phyloP scores from a whole-genome alignment of 2,113 vertebrate species.

The Felis chaus region DNA sequence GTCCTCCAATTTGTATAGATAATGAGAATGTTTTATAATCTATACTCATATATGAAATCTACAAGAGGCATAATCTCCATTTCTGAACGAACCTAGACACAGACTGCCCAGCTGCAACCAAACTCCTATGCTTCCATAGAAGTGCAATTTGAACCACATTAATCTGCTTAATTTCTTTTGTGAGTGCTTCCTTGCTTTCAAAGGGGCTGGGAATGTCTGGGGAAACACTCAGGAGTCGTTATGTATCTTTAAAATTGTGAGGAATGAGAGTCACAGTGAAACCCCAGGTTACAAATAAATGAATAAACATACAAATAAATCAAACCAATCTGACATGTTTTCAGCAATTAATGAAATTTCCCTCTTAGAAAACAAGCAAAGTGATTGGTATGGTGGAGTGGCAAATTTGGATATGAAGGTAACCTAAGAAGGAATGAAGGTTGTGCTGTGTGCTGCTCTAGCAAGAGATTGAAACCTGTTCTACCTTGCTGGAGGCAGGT shows the following conservation, averaged over 20 bases:
- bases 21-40: slow-evolving; percentile 56
- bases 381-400: background rate
- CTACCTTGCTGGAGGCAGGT: slow-evolving; percentile 15
- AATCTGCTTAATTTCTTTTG: slow-evolving; percentile 74
- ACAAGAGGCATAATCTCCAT: slow-evolving; percentile 45
- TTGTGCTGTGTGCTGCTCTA: background rate
- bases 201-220: background rate
- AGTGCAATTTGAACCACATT: slow-evolving; percentile 22
- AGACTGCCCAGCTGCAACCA: slow-evolving; percentile 40
- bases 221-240: background rate
- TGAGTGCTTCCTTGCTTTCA: slow-evolving; percentile 42
- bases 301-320: slow-evolving; percentile 15
- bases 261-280: slow-evolving; percentile 7
- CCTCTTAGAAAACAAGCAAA: slow-evolving; percentile 11
- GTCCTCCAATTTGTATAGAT: slow-evolving; percentile 44
- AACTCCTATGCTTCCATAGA: background rate
- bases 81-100: slow-evolving; percentile 7
- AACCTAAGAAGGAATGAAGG: background rate
- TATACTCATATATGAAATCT: slow-evolving; percentile 64
- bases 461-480: slow-evolving; percentile 16
- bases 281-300: background rate
- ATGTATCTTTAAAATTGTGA: slow-evolving; percentile 12
- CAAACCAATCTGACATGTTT: background rate
- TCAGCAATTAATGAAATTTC: slow-evolving; percentile 32
- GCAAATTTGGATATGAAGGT: background rate